A percentile compares a stretch with the other conserved stretches of the same genome.
phyloP scores from a whole-genome alignment of 1,140 invertebrate genomes.

The Bombus balteatus region DNA sequence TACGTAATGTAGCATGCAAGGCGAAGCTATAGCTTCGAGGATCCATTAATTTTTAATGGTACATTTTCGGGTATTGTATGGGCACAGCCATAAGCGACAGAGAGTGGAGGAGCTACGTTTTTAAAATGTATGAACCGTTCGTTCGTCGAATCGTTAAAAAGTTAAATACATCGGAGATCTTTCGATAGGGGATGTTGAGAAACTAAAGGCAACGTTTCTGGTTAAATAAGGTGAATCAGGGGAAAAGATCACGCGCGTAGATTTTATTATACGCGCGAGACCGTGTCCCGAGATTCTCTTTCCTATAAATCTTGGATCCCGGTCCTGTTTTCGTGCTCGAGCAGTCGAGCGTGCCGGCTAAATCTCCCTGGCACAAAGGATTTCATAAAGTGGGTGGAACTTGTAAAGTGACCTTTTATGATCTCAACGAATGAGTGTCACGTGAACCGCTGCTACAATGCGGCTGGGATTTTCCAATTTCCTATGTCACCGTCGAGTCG shows the following conservation, averaged over 20 bases:
- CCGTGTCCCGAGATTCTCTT: slow-evolving; percentile 44
- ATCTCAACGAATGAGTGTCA: slow-evolving; percentile 68
- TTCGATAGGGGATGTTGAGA: background rate
- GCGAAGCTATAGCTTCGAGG: slow-evolving; percentile 8
- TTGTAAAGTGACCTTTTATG: slow-evolving; percentile 78
- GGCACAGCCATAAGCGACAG: background rate
- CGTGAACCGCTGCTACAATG: slow-evolving; percentile 57
- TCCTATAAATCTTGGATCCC: slow-evolving; percentile 71
- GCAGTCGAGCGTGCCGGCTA: slow-evolving; percentile 73
- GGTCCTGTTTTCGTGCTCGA: slow-evolving; percentile 72
- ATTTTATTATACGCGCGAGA: slow-evolving; percentile 52
- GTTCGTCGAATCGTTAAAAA: background rate
- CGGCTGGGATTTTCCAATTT: slow-evolving; percentile 63
- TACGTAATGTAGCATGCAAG: slow-evolving; percentile 28
- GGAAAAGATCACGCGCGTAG: slow-evolving; percentile 52
- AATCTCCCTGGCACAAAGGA: slow-evolving; percentile 71
- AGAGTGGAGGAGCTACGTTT: background rate
- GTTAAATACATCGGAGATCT: background rate
- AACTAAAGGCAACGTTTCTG: slow-evolving; percentile 32
- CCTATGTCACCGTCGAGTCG: slow-evolving; percentile 35
- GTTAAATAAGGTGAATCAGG: slow-evolving; percentile 60
- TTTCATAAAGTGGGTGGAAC: slow-evolving; percentile 75
- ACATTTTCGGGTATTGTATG: slow-evolving; percentile 7
- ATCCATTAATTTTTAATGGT: slow-evolving; percentile 42
- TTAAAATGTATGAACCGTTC: slow-evolving; percentile 15